A percentile compares a stretch with the other conserved stretches of the same genome.
Conservation (phyloP, 2,113 vertebrate species). For the Apaloderma vittatum region DNA sequence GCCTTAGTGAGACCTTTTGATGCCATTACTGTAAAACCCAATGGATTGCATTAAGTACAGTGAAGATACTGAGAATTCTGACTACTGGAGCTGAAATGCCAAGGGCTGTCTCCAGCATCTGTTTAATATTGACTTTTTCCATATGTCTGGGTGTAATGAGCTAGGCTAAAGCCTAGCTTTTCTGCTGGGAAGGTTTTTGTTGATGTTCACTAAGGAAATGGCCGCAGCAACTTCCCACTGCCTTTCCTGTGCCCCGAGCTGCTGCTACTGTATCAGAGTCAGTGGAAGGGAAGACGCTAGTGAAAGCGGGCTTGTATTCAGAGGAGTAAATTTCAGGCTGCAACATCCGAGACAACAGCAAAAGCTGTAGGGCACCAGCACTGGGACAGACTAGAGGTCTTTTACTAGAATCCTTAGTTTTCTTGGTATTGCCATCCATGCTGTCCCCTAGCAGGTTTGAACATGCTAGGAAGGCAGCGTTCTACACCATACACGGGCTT, state of each 20-base stretch:
- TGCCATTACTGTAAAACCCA: neutral
- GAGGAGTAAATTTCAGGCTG: neutral
- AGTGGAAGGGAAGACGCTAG: neutral
- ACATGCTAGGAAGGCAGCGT: neutral
- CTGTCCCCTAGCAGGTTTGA: neutral
- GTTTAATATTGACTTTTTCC: neutral
- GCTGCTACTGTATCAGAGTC: neutral
- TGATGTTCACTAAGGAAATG: neutral
- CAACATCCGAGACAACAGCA: neutral
- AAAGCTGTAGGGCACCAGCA: neutral
- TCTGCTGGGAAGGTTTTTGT: neutral
- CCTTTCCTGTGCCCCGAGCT: neutral
- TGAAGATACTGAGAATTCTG: neutral
- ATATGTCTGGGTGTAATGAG: neutral
- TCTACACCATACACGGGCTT: accelerated
- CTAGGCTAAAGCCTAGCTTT: neutral
- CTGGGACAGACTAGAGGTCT: neutral
- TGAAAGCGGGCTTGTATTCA: neutral
- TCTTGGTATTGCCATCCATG: neutral
- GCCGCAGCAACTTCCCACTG: neutral
- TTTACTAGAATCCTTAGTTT: neutral
- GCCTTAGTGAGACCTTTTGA: neutral
- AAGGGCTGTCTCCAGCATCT: neutral
- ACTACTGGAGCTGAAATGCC: neutral
- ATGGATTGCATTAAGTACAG: neutral